Base-by-base conservation (phyloP, 2,797 vertebrate genomes). In the Ctenopoma multispine region DNA sequence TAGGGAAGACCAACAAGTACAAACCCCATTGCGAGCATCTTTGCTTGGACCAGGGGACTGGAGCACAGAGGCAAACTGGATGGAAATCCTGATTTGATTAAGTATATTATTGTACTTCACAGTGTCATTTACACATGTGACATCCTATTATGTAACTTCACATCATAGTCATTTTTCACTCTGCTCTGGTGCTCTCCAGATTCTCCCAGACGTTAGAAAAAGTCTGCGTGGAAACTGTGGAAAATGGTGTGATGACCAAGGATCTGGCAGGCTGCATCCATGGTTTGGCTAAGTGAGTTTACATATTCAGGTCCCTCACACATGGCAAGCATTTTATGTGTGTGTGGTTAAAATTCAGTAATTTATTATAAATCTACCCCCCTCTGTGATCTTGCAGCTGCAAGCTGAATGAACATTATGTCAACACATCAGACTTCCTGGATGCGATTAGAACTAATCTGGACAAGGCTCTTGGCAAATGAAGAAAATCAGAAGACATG, bases 11-110 rank as follows among this genome's bases (percentile, higher is more conserved):
- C 96, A 31, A 99, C 98, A 75, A 99, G 98, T 72, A 99, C 97
- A 34, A 99, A 99, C 89, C 97, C 97, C 47, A 99, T 99, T 0
- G 98, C 98, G 8, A 99, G 98, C 83, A 98, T 99, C 89, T 99
- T 99, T 13, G 98, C 98, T 20, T 99, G 98, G 98, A 99, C 98
- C 0, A 92, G 96, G 0, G 97, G 97, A 57, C 93, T 99, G 81
- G 96, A 97, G 79, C 98, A 99, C 82, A 90, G 98, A 58, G 98
- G 97, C 55, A 98, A 97, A 84, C 93, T 99, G 60, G 98, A 99
- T 5, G 92, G 94, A 47, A 99, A 97, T 80, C 84, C 92, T 0
- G 96, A 97, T 20, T 93, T 99, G 58, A 94, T 98, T 27, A 95
- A 87, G 97, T 98, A 91, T 46, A 9, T 62, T 8, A 50, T 27